A percentile compares a stretch with the other conserved stretches of the same genome.
Evolutionary conservation across 2,797 vertebrate species (phyloP).

Genomic region (Myotis planiceps): DNA sequence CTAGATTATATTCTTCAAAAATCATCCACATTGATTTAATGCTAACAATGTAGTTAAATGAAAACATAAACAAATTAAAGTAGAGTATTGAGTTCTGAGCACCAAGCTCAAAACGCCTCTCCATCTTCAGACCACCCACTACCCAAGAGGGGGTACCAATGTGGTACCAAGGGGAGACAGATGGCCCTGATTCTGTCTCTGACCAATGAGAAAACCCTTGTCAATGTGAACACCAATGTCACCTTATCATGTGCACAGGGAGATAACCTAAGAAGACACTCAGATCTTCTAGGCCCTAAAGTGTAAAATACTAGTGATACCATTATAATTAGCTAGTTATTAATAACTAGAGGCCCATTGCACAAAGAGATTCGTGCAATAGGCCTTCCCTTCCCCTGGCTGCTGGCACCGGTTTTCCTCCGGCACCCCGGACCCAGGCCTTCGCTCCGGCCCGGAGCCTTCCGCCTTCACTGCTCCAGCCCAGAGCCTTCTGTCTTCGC

Average conservation of each 20-base stretch:
- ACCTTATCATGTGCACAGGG: not conserved
- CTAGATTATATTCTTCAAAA: slow-evolving; percentile 68
- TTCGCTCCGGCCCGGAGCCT: no score
- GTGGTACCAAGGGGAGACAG: not conserved
- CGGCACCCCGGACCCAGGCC: no score
- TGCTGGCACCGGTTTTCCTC: no score
- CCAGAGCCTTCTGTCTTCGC: no score
- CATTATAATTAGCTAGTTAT: not conserved
- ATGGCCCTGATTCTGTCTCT: not conserved
- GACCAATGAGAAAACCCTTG: not conserved
- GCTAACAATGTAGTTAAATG: slow-evolving; percentile 49
- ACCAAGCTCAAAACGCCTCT: not conserved
- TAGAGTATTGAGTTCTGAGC: not conserved
- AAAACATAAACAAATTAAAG: slow-evolving; percentile 65
- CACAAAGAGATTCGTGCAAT: no score
- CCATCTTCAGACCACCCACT: not conserved
- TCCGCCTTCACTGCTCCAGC: no score
- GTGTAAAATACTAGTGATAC: not conserved
- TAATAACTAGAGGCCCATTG: not conserved
- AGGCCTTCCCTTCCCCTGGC: no score
- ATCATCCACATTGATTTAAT: slow-evolving; percentile 59
- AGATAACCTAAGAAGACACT: not conserved
- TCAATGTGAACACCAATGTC: not conserved
- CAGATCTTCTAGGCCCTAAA: not conserved
- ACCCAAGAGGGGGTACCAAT: not conserved